phyloP scores from a whole-genome alignment of 2,797 vertebrate species.

The Sebastes umbrosus region DNA sequence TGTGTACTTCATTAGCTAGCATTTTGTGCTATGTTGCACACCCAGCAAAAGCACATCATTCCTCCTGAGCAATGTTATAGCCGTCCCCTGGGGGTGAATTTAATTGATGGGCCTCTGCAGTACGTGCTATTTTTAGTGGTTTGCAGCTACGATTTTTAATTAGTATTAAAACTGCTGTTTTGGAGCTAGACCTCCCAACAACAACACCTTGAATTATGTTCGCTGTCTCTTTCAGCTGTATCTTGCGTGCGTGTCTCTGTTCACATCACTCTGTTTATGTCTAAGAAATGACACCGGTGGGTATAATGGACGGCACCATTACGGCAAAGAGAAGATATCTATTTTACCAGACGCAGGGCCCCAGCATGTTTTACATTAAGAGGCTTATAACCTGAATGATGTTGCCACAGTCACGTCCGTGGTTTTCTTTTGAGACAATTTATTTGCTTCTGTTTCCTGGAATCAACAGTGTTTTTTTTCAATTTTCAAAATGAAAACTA shows the following conservation, averaged over 20 bases:
- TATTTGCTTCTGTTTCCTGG: conserved; percentile 22
- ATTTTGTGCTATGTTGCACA: conserved; percentile 60
- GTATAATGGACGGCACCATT: conserved; percentile 10
- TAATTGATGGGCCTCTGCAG: conserved; percentile 67
- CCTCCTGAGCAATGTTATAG: conserved; percentile 63
- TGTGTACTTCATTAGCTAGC: conserved; percentile 60
- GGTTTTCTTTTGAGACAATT: conserved; percentile 1
- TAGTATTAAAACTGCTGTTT: conserved; percentile 69
- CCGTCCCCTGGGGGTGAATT: conserved; percentile 57
- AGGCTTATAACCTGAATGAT: conserved; percentile 19
- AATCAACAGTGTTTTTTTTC: conserved; percentile 34
- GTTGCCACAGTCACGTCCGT: background rate
- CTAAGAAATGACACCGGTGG: background rate
- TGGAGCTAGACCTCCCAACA: conserved; percentile 52
- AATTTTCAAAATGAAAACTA: conserved; percentile 17
- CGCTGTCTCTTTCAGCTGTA: conserved; percentile 15
- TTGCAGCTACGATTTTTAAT: conserved; percentile 75
- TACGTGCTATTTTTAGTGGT: conserved; percentile 74
- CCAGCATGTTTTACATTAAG: conserved; percentile 30
- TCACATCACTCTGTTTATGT: conserved; percentile 1
- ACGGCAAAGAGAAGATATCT: background rate
- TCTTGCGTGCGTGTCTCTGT: background rate
- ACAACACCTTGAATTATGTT: conserved; percentile 57
- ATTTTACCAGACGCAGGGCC: background rate
- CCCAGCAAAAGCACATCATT: conserved; percentile 49